These are phyloP conservation scores for Drosophila eugracilis DNA, from an alignment of 1,140 invertebrate species.

Conservation along the genomic window DNA sequence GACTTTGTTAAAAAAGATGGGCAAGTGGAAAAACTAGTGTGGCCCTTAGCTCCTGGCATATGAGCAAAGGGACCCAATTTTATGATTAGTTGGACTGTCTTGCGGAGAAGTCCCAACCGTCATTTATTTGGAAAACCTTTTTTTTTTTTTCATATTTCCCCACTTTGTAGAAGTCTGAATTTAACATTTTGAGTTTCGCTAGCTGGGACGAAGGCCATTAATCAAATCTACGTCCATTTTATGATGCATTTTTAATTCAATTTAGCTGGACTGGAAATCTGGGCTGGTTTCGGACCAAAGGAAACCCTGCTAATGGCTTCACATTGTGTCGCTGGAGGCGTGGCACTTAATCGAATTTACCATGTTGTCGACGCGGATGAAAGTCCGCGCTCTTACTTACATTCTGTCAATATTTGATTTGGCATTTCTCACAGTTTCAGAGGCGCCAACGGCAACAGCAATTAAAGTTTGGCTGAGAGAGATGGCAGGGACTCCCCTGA, in stretches of 20 bases:
- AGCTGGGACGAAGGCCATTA: constrained; percentile 50
- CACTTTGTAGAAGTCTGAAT: constrained; percentile 26
- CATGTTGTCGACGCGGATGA: constrained; percentile 13
- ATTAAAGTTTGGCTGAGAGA: constrained; percentile 49
- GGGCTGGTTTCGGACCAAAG: constrained; percentile 2
- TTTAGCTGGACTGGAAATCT: constrained; percentile 39
- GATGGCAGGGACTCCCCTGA: constrained; percentile 20
- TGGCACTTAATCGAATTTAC: constrained; percentile 75
- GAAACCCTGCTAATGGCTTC: constrained; percentile 49
- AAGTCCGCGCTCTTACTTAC: constrained; percentile 63
- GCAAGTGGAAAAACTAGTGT: background rate
- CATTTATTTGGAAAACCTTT: constrained; percentile 66
- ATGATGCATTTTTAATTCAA: constrained; percentile 81
- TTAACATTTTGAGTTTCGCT: constrained; percentile 38
- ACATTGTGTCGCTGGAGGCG: constrained; percentile 58
- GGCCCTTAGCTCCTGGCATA: constrained; percentile 3
- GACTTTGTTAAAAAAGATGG: constrained; percentile 9
- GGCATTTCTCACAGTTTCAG: constrained; percentile 68
- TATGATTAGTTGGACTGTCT: constrained; percentile 68
- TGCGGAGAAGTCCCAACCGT: constrained; percentile 34
- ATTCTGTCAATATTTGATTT: constrained; percentile 79
- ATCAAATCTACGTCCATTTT: constrained; percentile 77
- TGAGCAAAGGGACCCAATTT: constrained; percentile 36
- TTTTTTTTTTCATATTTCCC: constrained; percentile 52
- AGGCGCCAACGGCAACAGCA: constrained; percentile 57